phyloP scores from a whole-genome alignment of 2,797 vertebrate genomes.

The Coluber constrictor region DNA sequence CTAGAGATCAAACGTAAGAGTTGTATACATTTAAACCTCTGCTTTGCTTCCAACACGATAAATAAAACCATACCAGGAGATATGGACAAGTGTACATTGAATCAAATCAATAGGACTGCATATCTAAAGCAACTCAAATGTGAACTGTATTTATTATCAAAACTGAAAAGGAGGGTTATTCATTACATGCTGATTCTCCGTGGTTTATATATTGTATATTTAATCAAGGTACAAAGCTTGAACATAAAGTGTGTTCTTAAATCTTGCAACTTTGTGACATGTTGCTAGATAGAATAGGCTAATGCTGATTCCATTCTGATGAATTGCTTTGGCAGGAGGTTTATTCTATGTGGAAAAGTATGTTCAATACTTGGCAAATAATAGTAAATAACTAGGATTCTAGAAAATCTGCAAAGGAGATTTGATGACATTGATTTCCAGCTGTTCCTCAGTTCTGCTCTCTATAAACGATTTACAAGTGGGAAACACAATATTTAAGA shows the following conservation, averaged over 20 bases:
- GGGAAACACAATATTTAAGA: neutral
- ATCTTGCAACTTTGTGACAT: neutral
- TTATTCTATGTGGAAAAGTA: neutral
- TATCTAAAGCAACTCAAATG: neutral
- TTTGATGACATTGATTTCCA: neutral
- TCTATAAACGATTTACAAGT: neutral
- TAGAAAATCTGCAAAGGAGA: neutral
- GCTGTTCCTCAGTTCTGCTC: neutral
- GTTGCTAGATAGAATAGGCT: too few species aligned
- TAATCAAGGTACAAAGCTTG: neutral
- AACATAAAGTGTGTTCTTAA: neutral
- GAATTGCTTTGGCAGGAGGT: neutral
- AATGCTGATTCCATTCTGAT: neutral
- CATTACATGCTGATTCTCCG: neutral
- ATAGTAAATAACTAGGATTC: neutral
- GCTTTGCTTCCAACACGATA: neutral
- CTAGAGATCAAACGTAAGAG: neutral
- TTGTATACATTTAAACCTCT: neutral
- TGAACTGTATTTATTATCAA: neutral
- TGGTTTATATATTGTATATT: neutral
- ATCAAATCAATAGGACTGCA: neutral
- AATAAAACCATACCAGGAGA: neutral
- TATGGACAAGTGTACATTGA: neutral
- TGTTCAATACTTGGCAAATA: neutral
- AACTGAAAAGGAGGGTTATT: neutral